Base-by-base conservation (phyloP, 2,888 invertebrate species). In the Mesochorus sp. region DNA sequence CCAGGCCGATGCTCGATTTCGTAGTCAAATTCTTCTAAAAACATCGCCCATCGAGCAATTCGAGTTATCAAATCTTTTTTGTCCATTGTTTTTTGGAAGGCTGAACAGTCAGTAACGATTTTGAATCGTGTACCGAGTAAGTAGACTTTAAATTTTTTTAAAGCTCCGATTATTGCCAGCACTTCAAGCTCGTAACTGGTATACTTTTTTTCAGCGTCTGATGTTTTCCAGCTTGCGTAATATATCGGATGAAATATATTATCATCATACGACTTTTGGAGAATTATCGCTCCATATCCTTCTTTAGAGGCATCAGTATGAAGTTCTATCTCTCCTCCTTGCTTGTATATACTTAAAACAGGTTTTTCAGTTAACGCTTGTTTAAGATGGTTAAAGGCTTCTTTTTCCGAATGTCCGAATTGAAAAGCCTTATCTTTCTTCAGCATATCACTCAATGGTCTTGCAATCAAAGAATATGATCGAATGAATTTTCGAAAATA, bases 21-120 rank as follows among this genome's bases (percentile, higher is more conserved):
- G 51, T 82, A 85, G 6, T 81, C 44, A 21, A 81, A 85, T 17
- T 84, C 84, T 42, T 82, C 71, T 2, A 85, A 34, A 26, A 80
- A 66, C 12, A 84, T 59, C 0, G 81, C 82, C 83, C 84, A 84
- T 53, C 82, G 53, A 5, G 82, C 82, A 0, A 85, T 78, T 21
- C 77, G 79, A 14, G 74, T 42, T 31, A 72, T 75, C 14, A 78
- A 39, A 26, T 83, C 81, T 53, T 76, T 84, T 59, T 85, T 85
- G 0, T 47, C 64, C 77, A 84, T 80, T 1, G 82, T 83, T 47
- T 68, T 44, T 3, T 62, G 44, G 42, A 85, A 81, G 0, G 84
- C 84, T n/a, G 73, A 59, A 42, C 82, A 85, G 55, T 83, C 84
- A 0, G 82, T 85, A 1, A 84, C 80, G 12, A 85, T 81, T 51